Percentiles rank a stretch among this genome's conserved stretches.
These are phyloP conservation scores for Xestia rhomboidea DNA, from an alignment of 2,888 invertebrate genomes.

Conservation along the genomic window DNA sequence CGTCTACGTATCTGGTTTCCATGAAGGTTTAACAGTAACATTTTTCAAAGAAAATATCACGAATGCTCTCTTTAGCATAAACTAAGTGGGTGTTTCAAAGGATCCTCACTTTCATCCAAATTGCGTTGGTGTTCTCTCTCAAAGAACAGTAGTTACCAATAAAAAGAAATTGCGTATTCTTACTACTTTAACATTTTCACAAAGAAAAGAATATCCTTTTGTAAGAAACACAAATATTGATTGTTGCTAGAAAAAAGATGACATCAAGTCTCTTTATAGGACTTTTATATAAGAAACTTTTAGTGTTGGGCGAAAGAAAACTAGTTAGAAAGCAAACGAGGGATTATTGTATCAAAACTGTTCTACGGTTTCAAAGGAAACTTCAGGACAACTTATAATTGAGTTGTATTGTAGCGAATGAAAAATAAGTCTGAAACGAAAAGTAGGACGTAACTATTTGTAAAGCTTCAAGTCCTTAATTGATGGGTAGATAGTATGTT, in stretches of 20 bases:
- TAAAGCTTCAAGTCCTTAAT: conserved; percentile 2
- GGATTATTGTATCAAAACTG: conserved; percentile 39
- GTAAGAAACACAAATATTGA: background rate
- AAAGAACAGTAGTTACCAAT: background rate
- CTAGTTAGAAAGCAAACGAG: conserved; percentile 15
- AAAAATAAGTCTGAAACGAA: conserved; percentile 25
- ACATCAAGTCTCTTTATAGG: background rate
- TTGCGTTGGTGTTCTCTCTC: conserved; percentile 7
- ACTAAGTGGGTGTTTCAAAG: background rate
- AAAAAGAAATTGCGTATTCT: background rate
- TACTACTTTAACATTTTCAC: background rate
- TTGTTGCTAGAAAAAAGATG: background rate
- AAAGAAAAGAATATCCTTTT: background rate
- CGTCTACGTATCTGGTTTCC: too few species aligned
- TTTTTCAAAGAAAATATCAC: background rate
- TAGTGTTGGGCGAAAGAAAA: conserved; percentile 3
- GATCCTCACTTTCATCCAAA: background rate
- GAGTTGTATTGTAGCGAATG: conserved; percentile 14
- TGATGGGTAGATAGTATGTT: background rate
- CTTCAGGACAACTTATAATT: conserved; percentile 36
- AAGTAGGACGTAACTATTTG: background rate
- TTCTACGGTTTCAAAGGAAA: conserved; percentile 33
- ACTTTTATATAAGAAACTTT: conserved; percentile 1
- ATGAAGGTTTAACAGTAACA: too few species aligned
- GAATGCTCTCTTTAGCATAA: background rate